Percentiles rank a stretch among this genome's conserved stretches.
Evolutionary conservation across 2,888 invertebrate species (phyloP).

Genomic region (Corbicula japonica): DNA sequence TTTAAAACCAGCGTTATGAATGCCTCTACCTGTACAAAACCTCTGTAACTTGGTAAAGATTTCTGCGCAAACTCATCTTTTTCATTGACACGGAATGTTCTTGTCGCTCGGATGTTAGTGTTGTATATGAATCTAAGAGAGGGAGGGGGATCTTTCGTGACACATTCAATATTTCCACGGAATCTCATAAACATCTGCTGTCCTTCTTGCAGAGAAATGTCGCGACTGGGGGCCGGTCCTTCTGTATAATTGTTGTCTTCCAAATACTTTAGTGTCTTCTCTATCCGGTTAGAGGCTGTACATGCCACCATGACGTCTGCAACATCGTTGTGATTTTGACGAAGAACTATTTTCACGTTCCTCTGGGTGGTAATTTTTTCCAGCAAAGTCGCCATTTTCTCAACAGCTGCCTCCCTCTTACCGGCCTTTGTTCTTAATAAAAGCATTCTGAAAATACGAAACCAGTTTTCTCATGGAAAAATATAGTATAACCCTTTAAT

Average conservation of each 20-base stretch:
- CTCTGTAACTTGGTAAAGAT: constrained; percentile 80
- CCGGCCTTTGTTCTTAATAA: constrained; percentile 75
- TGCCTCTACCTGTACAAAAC: constrained; percentile 77
- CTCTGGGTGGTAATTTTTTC: constrained; percentile 71
- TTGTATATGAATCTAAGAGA: constrained; percentile 74
- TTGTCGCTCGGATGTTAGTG: constrained; percentile 75
- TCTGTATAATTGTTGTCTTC: constrained; percentile 78
- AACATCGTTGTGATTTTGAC: constrained; percentile 76
- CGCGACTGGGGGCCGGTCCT: constrained; percentile 78
- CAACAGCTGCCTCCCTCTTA: constrained; percentile 59
- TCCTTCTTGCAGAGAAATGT: constrained; percentile 81
- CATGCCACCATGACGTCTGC: constrained; percentile 74
- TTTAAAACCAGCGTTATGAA: too few species aligned
- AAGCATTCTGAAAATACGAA: constrained; percentile 71
- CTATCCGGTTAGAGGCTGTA: constrained; percentile 64
- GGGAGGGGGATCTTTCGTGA: constrained; percentile 50
- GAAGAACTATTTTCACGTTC: constrained; percentile 76
- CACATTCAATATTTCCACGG: constrained; percentile 80
- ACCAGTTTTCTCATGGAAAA: too few species aligned
- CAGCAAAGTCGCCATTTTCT: constrained; percentile 72
- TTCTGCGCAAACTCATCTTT: constrained; percentile 84
- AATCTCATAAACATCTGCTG: constrained; percentile 79
- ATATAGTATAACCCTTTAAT: too few species aligned
- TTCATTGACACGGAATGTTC: constrained; percentile 76
- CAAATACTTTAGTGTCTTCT: constrained; percentile 70